These are phyloP conservation scores for Dendroctonus ponderosae DNA, from an alignment of 1,140 invertebrate species.

Conservation along the genomic window DNA sequence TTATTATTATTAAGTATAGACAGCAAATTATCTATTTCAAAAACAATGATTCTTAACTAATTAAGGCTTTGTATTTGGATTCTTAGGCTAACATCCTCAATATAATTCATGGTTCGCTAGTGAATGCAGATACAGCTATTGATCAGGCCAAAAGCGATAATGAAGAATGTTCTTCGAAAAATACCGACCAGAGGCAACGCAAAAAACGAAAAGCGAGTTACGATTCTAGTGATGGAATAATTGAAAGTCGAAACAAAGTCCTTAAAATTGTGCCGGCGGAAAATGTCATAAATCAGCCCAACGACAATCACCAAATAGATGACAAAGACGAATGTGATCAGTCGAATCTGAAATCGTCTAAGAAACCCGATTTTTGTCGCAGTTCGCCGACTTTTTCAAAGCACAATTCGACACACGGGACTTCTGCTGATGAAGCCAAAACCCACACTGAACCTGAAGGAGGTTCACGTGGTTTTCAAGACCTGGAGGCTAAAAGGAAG, in stretches of 20 bases:
- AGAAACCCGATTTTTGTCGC: slow-evolving; percentile 4
- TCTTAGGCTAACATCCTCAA: no score
- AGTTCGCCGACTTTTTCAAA: slow-evolving; percentile 11
- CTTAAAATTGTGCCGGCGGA: slow-evolving; percentile 34
- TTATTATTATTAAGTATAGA: no score
- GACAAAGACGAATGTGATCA: neutral
- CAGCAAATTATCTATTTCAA: no score
- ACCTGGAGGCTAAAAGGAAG: slow-evolving; percentile 43
- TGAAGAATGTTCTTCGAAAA: no score
- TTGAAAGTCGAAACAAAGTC: slow-evolving; percentile 25
- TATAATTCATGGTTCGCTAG: no score
- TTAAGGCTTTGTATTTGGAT: no score
- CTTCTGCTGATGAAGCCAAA: slow-evolving; percentile 45
- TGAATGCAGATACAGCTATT: no score
- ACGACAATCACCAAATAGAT: slow-evolving; percentile 14
- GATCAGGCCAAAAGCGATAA: no score
- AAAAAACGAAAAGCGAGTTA: slow-evolving; percentile 23
- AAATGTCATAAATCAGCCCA: slow-evolving; percentile 26
- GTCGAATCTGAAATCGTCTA: slow-evolving; percentile 12
- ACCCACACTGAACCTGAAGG: slow-evolving; percentile 48
- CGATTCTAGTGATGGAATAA: slow-evolving; percentile 2
- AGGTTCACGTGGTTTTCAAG: slow-evolving; percentile 31
- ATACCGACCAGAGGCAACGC: neutral
- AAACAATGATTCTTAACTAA: no score
- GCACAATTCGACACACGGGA: slow-evolving; percentile 20